Evolutionary conservation across 2,113 vertebrate genomes (phyloP).

Genomic region (Turdus rufiventris): DNA sequence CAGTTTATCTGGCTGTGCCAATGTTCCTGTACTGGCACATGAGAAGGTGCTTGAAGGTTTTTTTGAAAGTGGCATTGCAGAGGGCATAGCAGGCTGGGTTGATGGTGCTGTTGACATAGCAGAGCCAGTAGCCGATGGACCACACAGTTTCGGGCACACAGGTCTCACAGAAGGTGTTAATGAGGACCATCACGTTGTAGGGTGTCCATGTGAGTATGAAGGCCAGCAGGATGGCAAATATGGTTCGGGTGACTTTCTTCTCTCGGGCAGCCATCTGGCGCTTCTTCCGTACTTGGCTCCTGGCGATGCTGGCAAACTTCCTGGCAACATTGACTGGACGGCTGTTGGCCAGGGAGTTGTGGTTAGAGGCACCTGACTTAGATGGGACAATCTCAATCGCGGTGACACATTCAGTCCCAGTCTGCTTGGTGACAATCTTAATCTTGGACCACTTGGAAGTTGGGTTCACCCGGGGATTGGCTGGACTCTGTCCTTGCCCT

Average conservation of each 20-base stretch:
- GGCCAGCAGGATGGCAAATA: slow-evolving; percentile 95
- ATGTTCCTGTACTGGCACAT: slow-evolving; percentile 98
- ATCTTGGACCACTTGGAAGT: slow-evolving; percentile 95
- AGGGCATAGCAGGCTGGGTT: slow-evolving; percentile 98
- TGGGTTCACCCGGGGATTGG: slow-evolving; percentile 67
- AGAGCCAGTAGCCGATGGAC: slow-evolving; percentile 97
- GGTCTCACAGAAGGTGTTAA: slow-evolving; percentile 93
- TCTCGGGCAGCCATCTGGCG: slow-evolving; percentile 96
- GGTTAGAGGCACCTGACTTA: slow-evolving; percentile 76
- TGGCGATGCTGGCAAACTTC: slow-evolving; percentile 96
- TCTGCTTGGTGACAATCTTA: slow-evolving; percentile 96
- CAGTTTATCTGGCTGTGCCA: slow-evolving; percentile 86
- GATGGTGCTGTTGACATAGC: slow-evolving; percentile 98
- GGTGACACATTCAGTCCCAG: slow-evolving; percentile 90
- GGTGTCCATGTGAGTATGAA: slow-evolving; percentile 99
- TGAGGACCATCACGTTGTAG: slow-evolving; percentile 98
- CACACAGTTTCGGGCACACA: slow-evolving; percentile 93
- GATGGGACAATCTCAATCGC: slow-evolving; percentile 93
- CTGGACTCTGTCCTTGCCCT: slow-evolving; percentile 62
- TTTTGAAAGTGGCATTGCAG: slow-evolving; percentile 98
- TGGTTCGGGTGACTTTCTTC: slow-evolving; percentile 97
- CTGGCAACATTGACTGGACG: slow-evolving; percentile 86
- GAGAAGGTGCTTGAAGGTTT: slow-evolving; percentile 96
- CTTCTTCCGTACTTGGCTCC: slow-evolving; percentile 95
- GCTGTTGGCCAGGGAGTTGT: slow-evolving; percentile 80